Base-by-base conservation (phyloP, 2,888 invertebrate genomes). In the Calameuta idolon region DNA sequence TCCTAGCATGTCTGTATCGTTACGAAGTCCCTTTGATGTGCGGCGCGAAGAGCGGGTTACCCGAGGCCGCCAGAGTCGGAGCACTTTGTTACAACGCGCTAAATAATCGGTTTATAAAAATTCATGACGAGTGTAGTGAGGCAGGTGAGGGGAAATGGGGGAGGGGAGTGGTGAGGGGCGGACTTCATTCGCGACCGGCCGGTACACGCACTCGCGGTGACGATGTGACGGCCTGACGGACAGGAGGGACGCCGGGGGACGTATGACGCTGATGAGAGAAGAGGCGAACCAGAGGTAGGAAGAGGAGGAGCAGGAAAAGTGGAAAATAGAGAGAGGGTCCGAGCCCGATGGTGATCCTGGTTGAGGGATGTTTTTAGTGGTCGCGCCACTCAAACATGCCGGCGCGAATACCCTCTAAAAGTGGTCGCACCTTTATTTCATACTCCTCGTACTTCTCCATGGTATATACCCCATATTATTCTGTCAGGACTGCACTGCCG, bases 91-190 rank as follows among this genome's bases (percentile, higher is more conserved):
- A 91, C 90, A 91, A 87, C 85, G 84, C 81, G 83, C 84, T 86
- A 86, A 88, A 89, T 90, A 89, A 90, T 90, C 87, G 88, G 87
- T 90, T 91, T 90, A 89, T 89, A 89, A 91, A 90, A 90, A 89
- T 88, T 88, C 88, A 88, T 87, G 83, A 84, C 83, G 81, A 84
- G 82, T 83, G 84, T 83, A 82, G 84, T 83, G 85, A 83, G 82
- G 81, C 81, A 79, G 33, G 71, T 71, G 34, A 79, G 81, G 78
- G 78, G 74, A 78, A 73, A 76, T 76, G 34, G 11, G 34, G 11
- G 34, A 11, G 34, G 34, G 34, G 33, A 4, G 33, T 4, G 33
- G 33, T 4, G 4, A 4, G 37, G 37, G 71, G 11, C 12, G 35
- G 12, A 35, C 73, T 69, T 75, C 69, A 73, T 73, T 40, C 55